Evolutionary conservation across 2,888 invertebrate species (phyloP).

Genomic region (Agonopterix arenella): DNA sequence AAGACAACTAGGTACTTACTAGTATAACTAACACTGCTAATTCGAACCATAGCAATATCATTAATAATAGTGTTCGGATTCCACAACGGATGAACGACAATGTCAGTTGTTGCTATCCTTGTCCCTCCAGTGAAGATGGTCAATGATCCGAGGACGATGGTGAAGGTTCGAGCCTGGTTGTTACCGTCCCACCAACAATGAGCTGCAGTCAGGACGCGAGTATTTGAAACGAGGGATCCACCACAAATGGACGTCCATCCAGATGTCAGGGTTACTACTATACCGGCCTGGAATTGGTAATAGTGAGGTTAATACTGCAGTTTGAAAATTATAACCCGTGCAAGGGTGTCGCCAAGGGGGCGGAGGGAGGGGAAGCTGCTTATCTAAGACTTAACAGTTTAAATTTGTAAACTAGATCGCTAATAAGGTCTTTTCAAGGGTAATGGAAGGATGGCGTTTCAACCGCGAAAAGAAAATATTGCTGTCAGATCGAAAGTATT

Average conservation of each 20-base stretch:
- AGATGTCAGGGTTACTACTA: constrained; percentile 38
- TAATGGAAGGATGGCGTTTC: too few species aligned
- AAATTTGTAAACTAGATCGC: too few species aligned
- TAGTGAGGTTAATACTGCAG: background rate
- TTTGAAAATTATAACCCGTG: background rate
- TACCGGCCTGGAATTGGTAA: constrained; percentile 41
- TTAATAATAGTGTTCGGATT: constrained; percentile 30
- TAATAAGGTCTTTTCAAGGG: too few species aligned
- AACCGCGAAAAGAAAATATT: too few species aligned
- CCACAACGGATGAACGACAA: constrained; percentile 47
- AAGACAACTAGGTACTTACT: constrained; percentile 38
- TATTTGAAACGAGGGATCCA: constrained; percentile 49
- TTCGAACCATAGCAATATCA: constrained; percentile 52
- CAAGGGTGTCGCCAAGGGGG: too few species aligned
- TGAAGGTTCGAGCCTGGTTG: constrained; percentile 42
- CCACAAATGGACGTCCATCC: constrained; percentile 56
- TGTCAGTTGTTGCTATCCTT: constrained; percentile 36
- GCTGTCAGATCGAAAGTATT: too few species aligned
- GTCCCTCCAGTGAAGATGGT: constrained; percentile 57
- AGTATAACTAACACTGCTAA: constrained; percentile 30
- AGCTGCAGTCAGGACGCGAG: constrained; percentile 52
- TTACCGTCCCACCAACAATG: constrained; percentile 65
- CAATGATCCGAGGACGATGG: constrained; percentile 52
- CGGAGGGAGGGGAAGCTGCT: too few species aligned
- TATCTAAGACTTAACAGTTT: too few species aligned